A percentile compares a stretch with the other conserved stretches of the same genome.
Conservation (phyloP, 2,888 invertebrate genomes). For the Coronaproctus castanopsis region DNA sequence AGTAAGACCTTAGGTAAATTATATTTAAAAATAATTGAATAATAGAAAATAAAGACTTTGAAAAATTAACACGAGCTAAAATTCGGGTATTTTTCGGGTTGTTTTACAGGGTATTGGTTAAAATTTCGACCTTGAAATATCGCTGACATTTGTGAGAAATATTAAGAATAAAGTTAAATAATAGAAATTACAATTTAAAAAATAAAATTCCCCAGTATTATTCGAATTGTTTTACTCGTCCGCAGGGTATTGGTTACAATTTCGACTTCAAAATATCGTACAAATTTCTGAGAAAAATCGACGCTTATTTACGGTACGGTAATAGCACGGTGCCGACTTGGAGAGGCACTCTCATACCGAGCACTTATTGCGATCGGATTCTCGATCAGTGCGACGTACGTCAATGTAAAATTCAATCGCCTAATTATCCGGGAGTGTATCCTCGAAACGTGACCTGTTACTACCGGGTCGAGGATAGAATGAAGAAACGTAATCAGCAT, state of each 20-base stretch:
- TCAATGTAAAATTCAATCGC: constrained; percentile 57
- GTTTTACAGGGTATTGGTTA: constrained; percentile 43
- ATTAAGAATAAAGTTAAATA: too few species aligned
- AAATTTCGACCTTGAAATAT: constrained; percentile 64
- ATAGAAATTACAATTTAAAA: too few species aligned
- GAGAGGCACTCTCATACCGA: constrained; percentile 52
- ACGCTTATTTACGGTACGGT: constrained; percentile 56
- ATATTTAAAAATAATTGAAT: too few species aligned
- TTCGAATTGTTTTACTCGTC: constrained; percentile 5
- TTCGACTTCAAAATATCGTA: constrained; percentile 68
- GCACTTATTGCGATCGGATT: constrained; percentile 60
- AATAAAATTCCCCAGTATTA: too few species aligned
- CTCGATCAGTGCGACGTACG: constrained; percentile 53
- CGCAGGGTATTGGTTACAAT: constrained; percentile 51
- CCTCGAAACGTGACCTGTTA: constrained; percentile 68
- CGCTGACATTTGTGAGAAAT: constrained; percentile 58
- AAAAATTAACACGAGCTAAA: too few species aligned
- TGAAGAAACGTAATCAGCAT: constrained; percentile 45
- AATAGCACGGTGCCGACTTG: constrained; percentile 50
- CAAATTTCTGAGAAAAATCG: constrained; percentile 56
- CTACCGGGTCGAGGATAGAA: constrained; percentile 40
- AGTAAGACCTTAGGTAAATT: too few species aligned
- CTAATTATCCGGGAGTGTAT: constrained; percentile 77
- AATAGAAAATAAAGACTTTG: too few species aligned
- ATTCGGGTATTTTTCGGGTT: too few species aligned